Evolutionary conservation across 2,888 invertebrate species (phyloP).

Genomic region (Gerosis bhagava): DNA sequence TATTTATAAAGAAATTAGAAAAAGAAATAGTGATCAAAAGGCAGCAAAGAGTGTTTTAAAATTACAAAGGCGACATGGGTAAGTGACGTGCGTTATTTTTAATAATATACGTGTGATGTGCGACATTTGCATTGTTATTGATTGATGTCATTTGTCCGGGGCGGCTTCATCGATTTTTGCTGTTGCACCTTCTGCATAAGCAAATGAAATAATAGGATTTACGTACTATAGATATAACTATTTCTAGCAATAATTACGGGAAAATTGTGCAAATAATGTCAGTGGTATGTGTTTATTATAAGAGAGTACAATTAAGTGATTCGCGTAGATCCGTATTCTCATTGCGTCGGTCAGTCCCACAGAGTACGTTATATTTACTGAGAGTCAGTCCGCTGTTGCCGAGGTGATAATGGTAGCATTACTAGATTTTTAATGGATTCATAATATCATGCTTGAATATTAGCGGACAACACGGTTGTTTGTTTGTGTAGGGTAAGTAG

Average conservation of each 20-base stretch:
- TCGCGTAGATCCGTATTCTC: conserved; percentile 9
- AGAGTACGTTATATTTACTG: too few species aligned
- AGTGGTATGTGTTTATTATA: background rate
- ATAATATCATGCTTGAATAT: too few species aligned
- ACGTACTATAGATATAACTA: background rate
- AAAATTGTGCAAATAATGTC: background rate
- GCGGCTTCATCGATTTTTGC: conserved; percentile 45
- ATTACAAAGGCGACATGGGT: conserved; percentile 47
- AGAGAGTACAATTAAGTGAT: background rate
- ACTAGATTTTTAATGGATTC: too few species aligned
- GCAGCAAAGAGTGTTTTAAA: conserved; percentile 13
- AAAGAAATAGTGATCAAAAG: too few species aligned
- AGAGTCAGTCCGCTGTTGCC: too few species aligned
- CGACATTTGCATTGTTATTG: conserved; percentile 55
- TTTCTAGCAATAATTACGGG: background rate
- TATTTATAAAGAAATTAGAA: too few species aligned
- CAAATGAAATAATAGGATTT: background rate
- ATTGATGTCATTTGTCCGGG: conserved; percentile 61
- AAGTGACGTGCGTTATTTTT: conserved; percentile 42
- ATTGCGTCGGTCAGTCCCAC: too few species aligned
- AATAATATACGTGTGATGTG: conserved; percentile 23
- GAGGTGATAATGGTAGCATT: too few species aligned
- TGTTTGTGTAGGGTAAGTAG: too few species aligned
- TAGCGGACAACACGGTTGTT: too few species aligned
- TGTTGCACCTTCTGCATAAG: conserved; percentile 11